Evolutionary conservation across 2,888 invertebrate genomes (phyloP).

Genomic region (Agrilus biguttatus): DNA sequence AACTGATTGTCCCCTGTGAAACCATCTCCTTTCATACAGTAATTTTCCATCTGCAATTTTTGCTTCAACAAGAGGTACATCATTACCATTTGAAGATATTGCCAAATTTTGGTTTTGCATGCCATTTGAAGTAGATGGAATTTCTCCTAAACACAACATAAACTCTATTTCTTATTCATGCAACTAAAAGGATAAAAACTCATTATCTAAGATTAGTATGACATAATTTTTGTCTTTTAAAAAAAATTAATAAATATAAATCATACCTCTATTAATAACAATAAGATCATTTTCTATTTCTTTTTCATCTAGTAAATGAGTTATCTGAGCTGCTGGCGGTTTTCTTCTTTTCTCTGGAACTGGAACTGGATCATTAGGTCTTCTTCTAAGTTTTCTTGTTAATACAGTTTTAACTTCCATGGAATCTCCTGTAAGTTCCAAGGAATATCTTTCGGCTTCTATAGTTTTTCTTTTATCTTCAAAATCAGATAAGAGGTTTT

Average conservation of each 20-base stretch:
- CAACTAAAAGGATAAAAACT: slow-evolving; percentile 38
- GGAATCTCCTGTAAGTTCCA: slow-evolving; percentile 83
- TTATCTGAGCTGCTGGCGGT: slow-evolving; percentile 72
- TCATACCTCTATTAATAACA: slow-evolving; percentile 51
- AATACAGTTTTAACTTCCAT: slow-evolving; percentile 92
- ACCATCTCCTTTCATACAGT: slow-evolving; percentile 88
- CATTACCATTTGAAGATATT: slow-evolving; percentile 14
- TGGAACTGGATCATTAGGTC: slow-evolving; percentile 89
- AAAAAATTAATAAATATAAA: slow-evolving; percentile 7
- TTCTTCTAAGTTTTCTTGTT: slow-evolving; percentile 78
- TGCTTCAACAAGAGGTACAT: slow-evolving; percentile 51
- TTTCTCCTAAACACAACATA: slow-evolving; percentile 10
- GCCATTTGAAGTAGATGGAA: slow-evolving; percentile 28
- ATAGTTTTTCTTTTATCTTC: slow-evolving; percentile 85
- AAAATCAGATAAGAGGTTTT: slow-evolving; percentile 77
- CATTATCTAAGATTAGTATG: slow-evolving; percentile 36
- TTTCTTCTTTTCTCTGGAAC: slow-evolving; percentile 78
- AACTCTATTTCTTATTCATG: slow-evolving; percentile 11
- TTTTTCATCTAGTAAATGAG: slow-evolving; percentile 74
- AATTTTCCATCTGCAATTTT: slow-evolving; percentile 91
- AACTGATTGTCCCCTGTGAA: slow-evolving; percentile 85
- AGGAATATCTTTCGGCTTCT: slow-evolving; percentile 70
- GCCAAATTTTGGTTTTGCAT: slow-evolving; percentile 20
- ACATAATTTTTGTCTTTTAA: too few relatives aligned
- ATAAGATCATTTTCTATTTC: slow-evolving; percentile 80